These are phyloP conservation scores for Drosophila ficusphila DNA, from an alignment of 1,140 invertebrate species.

Conservation along the genomic window DNA sequence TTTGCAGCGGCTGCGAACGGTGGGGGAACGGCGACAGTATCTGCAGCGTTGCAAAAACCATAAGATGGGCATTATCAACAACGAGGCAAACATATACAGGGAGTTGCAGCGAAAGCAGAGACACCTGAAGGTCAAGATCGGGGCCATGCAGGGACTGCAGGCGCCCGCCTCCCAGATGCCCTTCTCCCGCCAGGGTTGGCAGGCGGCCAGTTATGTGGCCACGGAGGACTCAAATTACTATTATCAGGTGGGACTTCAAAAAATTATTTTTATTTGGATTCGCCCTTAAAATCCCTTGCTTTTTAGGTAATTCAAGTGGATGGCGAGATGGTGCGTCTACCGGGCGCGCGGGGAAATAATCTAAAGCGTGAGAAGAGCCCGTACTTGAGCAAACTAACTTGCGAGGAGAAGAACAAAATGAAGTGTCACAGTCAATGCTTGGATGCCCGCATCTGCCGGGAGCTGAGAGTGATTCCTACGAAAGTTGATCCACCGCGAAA, in stretches of 20 bases:
- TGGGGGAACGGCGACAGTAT: conserved; percentile 73
- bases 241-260: conserved; percentile 49
- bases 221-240: conserved; percentile 74
- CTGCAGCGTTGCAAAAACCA: conserved; percentile 71
- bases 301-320: conserved; percentile 62
- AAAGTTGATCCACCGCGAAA: conserved; percentile 6
- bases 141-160: conserved; percentile 60
- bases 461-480: conserved; percentile 56
- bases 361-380: conserved; percentile 59
- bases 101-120: conserved; percentile 75
- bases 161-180: conserved; percentile 56
- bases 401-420: conserved; percentile 8
- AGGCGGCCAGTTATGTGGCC: conserved; percentile 76
- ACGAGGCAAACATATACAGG: conserved; percentile 75
- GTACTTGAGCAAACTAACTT: conserved; percentile 43
- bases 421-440: conserved; percentile 31
- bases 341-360: conserved; percentile 72
- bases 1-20: conserved; percentile 69
- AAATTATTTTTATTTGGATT: background rate
- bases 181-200: conserved; percentile 78
- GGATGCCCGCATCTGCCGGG: conserved; percentile 39
- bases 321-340: conserved; percentile 60
- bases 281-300: too few species aligned
- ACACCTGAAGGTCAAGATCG: conserved; percentile 63
- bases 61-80: conserved; percentile 80